Conservation (phyloP, 2,113 vertebrate species). For the Oncorhynchus kisutch region DNA sequence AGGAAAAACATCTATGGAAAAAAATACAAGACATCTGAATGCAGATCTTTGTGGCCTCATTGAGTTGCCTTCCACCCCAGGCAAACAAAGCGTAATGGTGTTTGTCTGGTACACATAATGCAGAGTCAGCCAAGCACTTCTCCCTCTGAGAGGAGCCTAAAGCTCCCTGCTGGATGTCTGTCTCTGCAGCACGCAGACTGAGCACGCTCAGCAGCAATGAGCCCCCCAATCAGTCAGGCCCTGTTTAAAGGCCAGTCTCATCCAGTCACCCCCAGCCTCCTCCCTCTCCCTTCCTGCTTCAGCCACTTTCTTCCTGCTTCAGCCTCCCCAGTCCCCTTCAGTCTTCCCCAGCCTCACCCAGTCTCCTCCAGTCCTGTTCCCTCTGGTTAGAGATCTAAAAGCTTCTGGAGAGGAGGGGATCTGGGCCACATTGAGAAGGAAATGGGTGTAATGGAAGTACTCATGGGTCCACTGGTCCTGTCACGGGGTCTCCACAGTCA, state of each 20-base stretch:
- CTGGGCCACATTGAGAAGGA: constrained; percentile 19
- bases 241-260: background rate
- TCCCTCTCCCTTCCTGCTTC: background rate
- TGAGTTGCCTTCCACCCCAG: background rate
- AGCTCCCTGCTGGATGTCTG: background rate
- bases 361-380: background rate
- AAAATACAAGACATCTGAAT: background rate
- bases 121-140: constrained; percentile 1
- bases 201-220: background rate
- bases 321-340: background rate
- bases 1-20: constrained; percentile 1
- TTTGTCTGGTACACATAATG: background rate
- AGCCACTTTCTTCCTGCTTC: background rate
- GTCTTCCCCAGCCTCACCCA: background rate
- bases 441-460: constrained; percentile 26
- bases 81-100: background rate
- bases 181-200: background rate
- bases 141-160: background rate
- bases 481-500: constrained; percentile 23
- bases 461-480: constrained; percentile 13
- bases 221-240: background rate
- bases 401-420: constrained; percentile 11
- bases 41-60: background rate
- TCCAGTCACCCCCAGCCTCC: constrained; percentile 1
- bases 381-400: constrained; percentile 21